Base-by-base conservation (phyloP, 1,140 invertebrate genomes). In the Grapholita molesta region DNA sequence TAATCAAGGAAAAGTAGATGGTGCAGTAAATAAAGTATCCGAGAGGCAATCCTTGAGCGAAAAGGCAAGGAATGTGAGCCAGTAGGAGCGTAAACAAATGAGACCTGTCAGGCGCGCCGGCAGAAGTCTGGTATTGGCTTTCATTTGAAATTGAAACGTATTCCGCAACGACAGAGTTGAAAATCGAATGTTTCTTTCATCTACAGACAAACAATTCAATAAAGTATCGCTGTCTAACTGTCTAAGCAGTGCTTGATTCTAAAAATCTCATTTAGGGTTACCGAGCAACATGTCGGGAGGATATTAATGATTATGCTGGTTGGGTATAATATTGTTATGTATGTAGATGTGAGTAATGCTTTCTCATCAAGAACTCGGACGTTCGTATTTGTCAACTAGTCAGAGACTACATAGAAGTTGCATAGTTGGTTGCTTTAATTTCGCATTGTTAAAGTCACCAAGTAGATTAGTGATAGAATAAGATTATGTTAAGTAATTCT, bases 151-250 rank as follows among this genome's bases (percentile, higher is more conserved):
- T 7, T 61, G 24, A 5, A 61, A 61, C 55, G 12, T 61, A 30
- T 15, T 8, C 25, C n/a, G 24, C 18, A n/a, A 61, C 8, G 6
- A 7, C 0, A 61, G 25, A 28, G 55, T 30, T 28, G 25, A 15
- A 32, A 57, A 24, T 57, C 25, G 55, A 28, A 7, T 11, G 11
- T 28, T 18, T 61, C n/a, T 12, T 61, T 25, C 24, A 12, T n/a
- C n/a, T 30, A 28, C 55, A 18, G 48, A 28, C 55, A 61, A 61
- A 61, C 55, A 61, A 61, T 61, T 61, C 55, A 61, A 61, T 61
- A 61, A 61, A 61, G 55, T 61, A 61, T 61, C n/a, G 55, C 55
- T 61, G 55, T 61, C 55, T 61, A 61, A 61, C 55, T 61, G 55
- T 61, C 55, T 25, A 61, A 61, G 55, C 55, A 15, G 55, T 12